Conservation (phyloP, 2,113 vertebrate species). For the Boulengeromyrus knoepffleri region DNA sequence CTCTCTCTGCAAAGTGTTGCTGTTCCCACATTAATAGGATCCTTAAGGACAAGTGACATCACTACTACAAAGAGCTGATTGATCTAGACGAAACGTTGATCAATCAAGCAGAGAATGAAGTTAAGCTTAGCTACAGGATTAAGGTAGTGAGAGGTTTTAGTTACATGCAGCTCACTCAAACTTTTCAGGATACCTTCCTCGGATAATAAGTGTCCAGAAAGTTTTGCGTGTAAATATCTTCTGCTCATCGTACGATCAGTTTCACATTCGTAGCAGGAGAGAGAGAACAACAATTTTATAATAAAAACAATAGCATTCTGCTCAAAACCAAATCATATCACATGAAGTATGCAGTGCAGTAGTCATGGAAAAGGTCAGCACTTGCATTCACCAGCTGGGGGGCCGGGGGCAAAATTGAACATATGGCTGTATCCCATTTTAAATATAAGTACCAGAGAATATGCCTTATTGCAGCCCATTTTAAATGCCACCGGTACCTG, state of each 20-base stretch:
- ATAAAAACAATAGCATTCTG: neutral
- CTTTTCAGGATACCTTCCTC: neutral
- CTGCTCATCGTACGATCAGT: neutral
- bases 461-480: neutral
- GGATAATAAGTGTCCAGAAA: neutral
- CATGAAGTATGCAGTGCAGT: neutral
- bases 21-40: neutral
- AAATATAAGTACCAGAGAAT: neutral
- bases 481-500: neutral
- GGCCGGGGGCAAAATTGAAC: neutral
- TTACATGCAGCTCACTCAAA: neutral
- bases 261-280: neutral
- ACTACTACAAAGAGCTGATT: neutral
- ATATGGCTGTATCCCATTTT: neutral
- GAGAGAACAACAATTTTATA: neutral
- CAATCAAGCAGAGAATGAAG: neutral
- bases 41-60: neutral
- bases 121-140: neutral
- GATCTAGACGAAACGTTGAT: neutral
- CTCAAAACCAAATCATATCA: neutral
- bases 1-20: neutral
- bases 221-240: neutral
- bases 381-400: neutral
- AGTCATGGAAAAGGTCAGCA: neutral
- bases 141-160: neutral